Evolutionary conservation across 2,888 invertebrate species (phyloP).

Genomic region (Notocelia uddmanniana): DNA sequence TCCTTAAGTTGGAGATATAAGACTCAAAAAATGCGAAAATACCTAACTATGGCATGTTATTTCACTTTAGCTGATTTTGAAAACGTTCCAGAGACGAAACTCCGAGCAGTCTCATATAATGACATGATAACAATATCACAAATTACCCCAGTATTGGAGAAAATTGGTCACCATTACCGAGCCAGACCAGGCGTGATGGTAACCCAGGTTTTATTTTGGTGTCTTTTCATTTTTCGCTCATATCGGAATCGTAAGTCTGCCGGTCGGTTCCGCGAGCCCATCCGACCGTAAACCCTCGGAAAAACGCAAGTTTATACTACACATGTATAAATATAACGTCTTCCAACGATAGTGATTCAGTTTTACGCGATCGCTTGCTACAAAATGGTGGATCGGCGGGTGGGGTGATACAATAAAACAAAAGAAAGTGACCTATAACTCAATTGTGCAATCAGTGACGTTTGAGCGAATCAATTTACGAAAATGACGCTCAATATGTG

Average conservation of each 20-base stretch:
- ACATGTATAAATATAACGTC: conserved; percentile 84
- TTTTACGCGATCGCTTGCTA: conserved; percentile 81
- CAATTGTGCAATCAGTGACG: conserved; percentile 63
- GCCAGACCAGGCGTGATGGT: conserved; percentile 71
- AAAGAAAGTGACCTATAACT: conserved; percentile 73
- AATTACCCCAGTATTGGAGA: conserved; percentile 69
- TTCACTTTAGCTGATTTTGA: conserved; percentile 25
- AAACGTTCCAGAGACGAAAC: conserved; percentile 52
- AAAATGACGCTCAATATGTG: conserved; percentile 61
- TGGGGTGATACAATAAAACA: conserved; percentile 58
- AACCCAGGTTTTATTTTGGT: conserved; percentile 66
- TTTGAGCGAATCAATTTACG: conserved; percentile 53
- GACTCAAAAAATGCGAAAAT: neutral
- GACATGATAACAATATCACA: conserved; percentile 63
- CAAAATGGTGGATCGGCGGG: conserved; percentile 77
- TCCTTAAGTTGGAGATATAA: neutral
- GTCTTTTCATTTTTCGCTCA: conserved; percentile 66
- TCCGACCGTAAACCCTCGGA: conserved; percentile 77
- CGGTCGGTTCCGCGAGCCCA: conserved; percentile 64
- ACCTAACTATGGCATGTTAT: neutral
- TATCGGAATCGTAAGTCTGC: conserved; percentile 70
- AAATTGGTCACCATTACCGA: conserved; percentile 70
- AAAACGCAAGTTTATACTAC: conserved; percentile 80
- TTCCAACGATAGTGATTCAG: conserved; percentile 77
- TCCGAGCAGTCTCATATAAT: conserved; percentile 62